phyloP scores from a whole-genome alignment of 2,888 invertebrate species.

The Heliconius sara region DNA sequence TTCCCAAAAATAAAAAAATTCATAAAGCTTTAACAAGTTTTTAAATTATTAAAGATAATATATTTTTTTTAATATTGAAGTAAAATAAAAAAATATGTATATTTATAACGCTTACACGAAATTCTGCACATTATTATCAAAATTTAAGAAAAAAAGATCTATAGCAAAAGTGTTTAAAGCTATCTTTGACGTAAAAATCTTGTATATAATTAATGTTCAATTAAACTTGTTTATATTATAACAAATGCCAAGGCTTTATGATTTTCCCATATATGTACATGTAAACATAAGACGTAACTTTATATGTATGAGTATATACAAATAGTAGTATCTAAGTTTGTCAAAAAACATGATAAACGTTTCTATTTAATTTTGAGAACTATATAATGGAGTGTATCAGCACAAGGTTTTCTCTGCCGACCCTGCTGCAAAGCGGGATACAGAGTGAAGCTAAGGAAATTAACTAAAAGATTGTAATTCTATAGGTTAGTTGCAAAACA shows the following conservation, averaged over 20 bases:
- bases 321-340: neutral
- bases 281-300: neutral
- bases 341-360: neutral
- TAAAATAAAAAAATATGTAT: too few species aligned
- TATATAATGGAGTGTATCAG: too few species aligned
- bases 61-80: too few species aligned
- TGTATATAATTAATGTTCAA: neutral
- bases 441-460: too few species aligned
- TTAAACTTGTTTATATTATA: conserved; percentile 6
- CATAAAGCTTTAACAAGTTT: neutral
- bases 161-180: neutral
- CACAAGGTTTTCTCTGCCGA: too few species aligned
- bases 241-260: conserved; percentile 10
- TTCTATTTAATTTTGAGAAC: neutral
- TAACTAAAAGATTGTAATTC: too few species aligned
- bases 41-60: too few species aligned
- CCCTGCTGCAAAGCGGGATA: too few species aligned
- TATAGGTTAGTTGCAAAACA: too few species aligned
- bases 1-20: neutral
- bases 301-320: neutral
- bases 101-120: too few species aligned
- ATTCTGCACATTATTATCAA: too few species aligned
- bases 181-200: neutral
- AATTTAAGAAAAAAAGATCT: neutral
- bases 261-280: neutral